Evolutionary conservation across 2,888 invertebrate species (phyloP), one percentile per base, ranked within the genome.

Genomic region (Phaonia tiefii): DNA sequence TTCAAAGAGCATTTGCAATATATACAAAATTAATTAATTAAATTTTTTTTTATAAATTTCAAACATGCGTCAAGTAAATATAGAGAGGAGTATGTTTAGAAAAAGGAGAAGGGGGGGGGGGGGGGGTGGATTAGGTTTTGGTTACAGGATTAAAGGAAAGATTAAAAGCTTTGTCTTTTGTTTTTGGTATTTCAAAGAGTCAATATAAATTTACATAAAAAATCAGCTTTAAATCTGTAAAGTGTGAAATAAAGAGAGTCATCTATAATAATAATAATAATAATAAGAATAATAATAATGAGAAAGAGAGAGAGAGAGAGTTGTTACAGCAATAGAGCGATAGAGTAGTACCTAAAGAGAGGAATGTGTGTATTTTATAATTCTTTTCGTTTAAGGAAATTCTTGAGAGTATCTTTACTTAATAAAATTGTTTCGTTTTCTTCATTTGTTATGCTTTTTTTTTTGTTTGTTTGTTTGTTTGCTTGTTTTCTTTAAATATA

Each of bases 31-130:
- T 60, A 73, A 51, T n/a, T 63, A 46, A 31, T 31, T n/a, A n/a
- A n/a, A n/a, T 31, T 31, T 31, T 13, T 63, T 26, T 58, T 51
- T 74, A 66, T 71, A 54, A 54, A 58, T 65, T 54, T 60, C 67
- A 76, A 78, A 73, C 77, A 79, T 79, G 79, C 82, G 79, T 79
- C 79, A 80, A 77, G 75, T 75, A 13, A n/a, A n/a, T n/a, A n/a
- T n/a, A n/a, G n/a, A n/a, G n/a, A n/a, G n/a, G n/a, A n/a, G n/a
- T n/a, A n/a, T n/a, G n/a, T n/a, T n/a, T n/a, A n/a, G n/a, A n/a
- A n/a, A 49, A 69, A 37, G 65, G 51, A 17, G 39, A 49, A 54
- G 72, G 79, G 60, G 80, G 22, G 63, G 77, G 79, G 73, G 83
- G 75, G 83, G 84, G 13, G 25, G n/a, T 13, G 11, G 58, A 26